Percentiles rank a stretch among this genome's conserved stretches.
These are phyloP conservation scores for Gonioctena quinquepunctata DNA, from an alignment of 1,140 invertebrate species.

Conservation along the genomic window DNA sequence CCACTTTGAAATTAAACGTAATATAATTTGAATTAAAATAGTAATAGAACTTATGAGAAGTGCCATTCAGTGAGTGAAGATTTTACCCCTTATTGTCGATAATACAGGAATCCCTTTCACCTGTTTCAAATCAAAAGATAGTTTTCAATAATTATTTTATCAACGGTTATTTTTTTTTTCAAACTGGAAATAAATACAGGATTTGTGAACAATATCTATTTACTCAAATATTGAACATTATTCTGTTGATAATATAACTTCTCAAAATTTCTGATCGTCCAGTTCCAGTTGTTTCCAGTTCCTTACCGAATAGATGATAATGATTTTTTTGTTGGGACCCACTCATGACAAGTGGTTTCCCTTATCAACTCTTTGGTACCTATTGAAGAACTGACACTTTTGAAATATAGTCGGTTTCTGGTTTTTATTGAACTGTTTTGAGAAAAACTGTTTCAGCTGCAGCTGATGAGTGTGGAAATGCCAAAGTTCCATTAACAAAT, in stretches of 20 bases:
- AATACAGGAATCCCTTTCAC: not conserved
- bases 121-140: not conserved
- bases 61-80: not conserved
- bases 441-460: no score
- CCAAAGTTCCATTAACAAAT: no score
- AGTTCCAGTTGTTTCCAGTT: not conserved
- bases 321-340: not conserved
- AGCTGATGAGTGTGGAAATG: no score
- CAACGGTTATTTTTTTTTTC: not conserved
- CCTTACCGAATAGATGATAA: not conserved
- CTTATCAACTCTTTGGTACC: not conserved
- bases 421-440: no score
- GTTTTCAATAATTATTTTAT: not conserved
- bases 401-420: not conserved
- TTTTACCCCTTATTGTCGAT: no score
- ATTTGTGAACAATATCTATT: not conserved
- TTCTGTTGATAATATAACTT: not conserved
- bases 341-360: not conserved
- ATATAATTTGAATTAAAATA: not conserved
- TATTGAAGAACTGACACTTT: not conserved
- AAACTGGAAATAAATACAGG: not conserved
- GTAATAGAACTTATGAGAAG: not conserved
- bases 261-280: not conserved
- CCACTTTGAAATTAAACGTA: not conserved
- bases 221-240: not conserved